These are phyloP conservation scores for Seladonia tumulorum DNA, from an alignment of 2,888 invertebrate species.

Conservation along the genomic window DNA sequence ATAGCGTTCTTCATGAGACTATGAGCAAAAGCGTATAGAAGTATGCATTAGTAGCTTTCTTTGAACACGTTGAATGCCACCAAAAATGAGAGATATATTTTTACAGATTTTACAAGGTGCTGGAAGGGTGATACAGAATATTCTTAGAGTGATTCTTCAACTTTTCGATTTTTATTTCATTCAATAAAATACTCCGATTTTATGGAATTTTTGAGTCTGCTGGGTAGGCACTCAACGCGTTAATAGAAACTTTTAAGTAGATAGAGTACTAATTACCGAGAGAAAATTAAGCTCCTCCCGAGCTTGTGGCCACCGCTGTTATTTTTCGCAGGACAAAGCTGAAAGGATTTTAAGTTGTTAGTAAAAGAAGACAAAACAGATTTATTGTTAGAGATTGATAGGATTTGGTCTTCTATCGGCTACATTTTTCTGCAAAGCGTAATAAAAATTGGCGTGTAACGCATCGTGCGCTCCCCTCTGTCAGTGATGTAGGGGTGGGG, in stretches of 20 bases:
- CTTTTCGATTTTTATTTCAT: no score
- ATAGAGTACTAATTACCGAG: neutral
- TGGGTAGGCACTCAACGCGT: neutral
- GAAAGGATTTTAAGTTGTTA: neutral
- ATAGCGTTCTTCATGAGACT: neutral
- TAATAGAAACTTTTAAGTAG: neutral
- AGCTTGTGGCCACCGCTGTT: neutral
- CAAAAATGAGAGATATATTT: no score
- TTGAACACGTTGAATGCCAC: no score
- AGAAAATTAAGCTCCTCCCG: neutral
- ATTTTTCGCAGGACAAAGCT: neutral
- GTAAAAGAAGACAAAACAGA: neutral
- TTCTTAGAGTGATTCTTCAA: no score
- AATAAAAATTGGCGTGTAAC: slow-evolving; percentile 3
- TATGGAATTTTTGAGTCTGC: neutral
- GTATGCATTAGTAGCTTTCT: no score
- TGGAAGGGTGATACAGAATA: no score
- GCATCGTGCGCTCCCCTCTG: neutral
- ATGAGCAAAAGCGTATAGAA: neutral
- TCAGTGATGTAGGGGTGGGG: neutral
- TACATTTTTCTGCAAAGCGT: neutral
- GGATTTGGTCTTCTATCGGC: neutral
- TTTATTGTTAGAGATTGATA: neutral
- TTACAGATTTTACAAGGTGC: no score
- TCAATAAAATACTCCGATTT: no score